Evolutionary conservation across 1,140 invertebrate genomes (phyloP), one percentile per base, ranked within the genome.

Genomic region (Leptinotarsa undecemlineata): DNA sequence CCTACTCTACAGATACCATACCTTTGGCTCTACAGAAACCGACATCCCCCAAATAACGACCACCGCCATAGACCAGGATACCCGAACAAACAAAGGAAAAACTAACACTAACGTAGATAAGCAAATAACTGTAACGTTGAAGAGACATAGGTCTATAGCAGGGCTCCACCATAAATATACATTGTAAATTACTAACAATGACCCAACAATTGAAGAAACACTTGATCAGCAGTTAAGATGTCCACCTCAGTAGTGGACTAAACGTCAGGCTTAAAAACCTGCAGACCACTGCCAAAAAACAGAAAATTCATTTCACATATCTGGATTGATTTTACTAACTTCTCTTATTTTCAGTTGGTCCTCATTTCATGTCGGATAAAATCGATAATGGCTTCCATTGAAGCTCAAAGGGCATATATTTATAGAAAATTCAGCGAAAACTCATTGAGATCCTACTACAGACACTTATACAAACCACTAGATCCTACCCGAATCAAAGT

Each of bases 401-500:
- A 78, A 48, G 15, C 74, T 2, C 77, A 78, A 71, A 68, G 75
- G 63, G 26, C 21, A 11, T 72, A 42, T 20, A 62, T 78, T n/a
- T 78, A 78, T 62, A 78, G 71, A 47, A 71, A 66, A 14, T 78
- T 76, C 67, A 80, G 81, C 17, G 19, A 63, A 3, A 26, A 71
- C 14, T 47, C 51, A 15, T 61, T 82, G 3, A 77, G 81, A 69
- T 76, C 80, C 0, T 81, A 80, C 70, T 77, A 80, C 17, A 67
- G 57, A 47, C 77, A 81, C 60, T 57, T 80, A 17, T 81, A 82
- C 67, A 69, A 63, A 68, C 72, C 72, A 13, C n/a, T 82, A 57
- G 74, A 76, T 20, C 20, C 60, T 1, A 62, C 74, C 20, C 17
- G 14, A 61, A n/a, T 61, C 17, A n/a, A 13, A 61, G 60, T 61